Evolutionary conservation across 2,888 invertebrate genomes (phyloP).

Genomic region (Drosophila monieri): DNA sequence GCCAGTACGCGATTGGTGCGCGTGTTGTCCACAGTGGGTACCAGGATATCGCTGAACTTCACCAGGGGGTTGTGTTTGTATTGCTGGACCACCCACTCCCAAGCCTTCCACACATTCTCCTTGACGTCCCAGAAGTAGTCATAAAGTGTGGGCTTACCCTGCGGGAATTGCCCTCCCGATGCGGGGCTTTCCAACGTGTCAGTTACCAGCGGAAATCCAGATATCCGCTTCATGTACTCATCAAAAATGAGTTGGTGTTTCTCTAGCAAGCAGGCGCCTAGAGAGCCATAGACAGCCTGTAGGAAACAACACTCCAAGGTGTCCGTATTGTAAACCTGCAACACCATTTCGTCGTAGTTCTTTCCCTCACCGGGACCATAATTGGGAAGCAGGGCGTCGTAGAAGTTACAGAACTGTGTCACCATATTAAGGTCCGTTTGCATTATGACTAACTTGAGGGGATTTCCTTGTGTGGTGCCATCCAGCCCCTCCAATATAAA

Average conservation of each 20-base stretch:
- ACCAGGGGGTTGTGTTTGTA: conserved; percentile 89
- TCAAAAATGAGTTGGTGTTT: conserved; percentile 90
- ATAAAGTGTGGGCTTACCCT: conserved; percentile 88
- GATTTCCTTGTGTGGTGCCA: conserved; percentile 89
- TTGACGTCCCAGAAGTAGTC: conserved; percentile 91
- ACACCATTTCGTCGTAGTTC: conserved; percentile 83
- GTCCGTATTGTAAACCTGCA: conserved; percentile 85
- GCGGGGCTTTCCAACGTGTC: conserved; percentile 88
- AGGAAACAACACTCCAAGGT: conserved; percentile 90
- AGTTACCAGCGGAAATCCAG: conserved; percentile 88
- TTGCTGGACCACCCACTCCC: conserved; percentile 91
- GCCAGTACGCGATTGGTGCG: conserved; percentile 91
- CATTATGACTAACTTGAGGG: conserved; percentile 91
- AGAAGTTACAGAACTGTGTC: conserved; percentile 91
- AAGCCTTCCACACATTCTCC: conserved; percentile 91
- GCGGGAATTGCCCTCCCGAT: conserved; percentile 89
- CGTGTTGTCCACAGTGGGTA: conserved; percentile 95
- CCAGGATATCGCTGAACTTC: conserved; percentile 92
- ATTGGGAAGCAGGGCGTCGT: conserved; percentile 88
- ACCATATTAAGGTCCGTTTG: conserved; percentile 95
- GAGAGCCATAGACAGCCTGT: conserved; percentile 91
- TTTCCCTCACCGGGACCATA: conserved; percentile 83
- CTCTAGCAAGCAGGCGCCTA: conserved; percentile 91
- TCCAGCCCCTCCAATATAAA: conserved; percentile 89
- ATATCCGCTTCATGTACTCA: conserved; percentile 88